Evolutionary conservation across 2,888 invertebrate species (phyloP), one percentile per base, ranked within the genome.

Genomic region (Cantharis rustica): DNA sequence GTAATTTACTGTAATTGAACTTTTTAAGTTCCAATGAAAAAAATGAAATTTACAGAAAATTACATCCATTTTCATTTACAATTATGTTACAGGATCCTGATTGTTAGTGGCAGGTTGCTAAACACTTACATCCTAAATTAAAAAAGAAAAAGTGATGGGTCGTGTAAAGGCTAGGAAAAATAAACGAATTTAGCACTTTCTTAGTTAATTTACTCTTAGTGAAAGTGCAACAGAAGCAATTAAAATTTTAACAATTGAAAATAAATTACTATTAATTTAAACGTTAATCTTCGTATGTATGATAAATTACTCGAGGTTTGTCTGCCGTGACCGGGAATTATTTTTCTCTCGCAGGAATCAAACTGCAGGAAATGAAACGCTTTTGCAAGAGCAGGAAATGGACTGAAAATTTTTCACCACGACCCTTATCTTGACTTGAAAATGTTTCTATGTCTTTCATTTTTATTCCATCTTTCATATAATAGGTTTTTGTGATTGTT

Each of bases 301-400:
- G 78, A 78, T 73, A 72, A 78, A 78, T 78, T 70, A 75, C 62
- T 16, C 31, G 15, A 69, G 79, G 76, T 76, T 79, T 79, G 76
- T 76, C 75, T 78, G 71, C 61, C 69, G 69, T 76, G 71, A 69
- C 66, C 62, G 78, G 76, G 82, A 83, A 83, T 84, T 83, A 83
- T 84, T 84, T 83, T 82, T 80, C 80, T 79, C 80, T 76, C 79
- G 80, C 80, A 81, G 80, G 83, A 84, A 84, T 82, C 83, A 83
- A 84, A 84, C 83, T 80, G 80, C 84, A 84, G 86, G 85, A 86
- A 86, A 86, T 86, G 85, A 85, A 86, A 85, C 82, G 83, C 82
- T 84, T 80, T 82, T 82, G 83, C 81, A 80, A 80, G 81, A 81
- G 81, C 84, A 84, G 86, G 86, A 86, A 85, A 85, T 84, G 84